Evolutionary conservation across 2,888 invertebrate species (phyloP), one percentile per base, ranked within the genome.

Genomic region (Stenolophus ochropezus): DNA sequence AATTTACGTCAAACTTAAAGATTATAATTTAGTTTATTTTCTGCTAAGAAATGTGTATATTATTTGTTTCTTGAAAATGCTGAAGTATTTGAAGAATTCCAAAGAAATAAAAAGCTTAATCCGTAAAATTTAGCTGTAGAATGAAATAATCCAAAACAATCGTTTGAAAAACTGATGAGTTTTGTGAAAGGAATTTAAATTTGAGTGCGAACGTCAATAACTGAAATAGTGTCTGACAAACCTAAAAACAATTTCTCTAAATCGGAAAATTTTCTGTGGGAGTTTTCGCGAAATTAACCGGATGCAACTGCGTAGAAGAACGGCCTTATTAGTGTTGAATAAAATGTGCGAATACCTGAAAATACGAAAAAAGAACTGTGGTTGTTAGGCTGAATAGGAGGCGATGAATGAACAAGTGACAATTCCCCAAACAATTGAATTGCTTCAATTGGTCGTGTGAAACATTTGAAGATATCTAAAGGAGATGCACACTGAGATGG

Each of bases 321-420:
- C 75, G 27, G 75, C 75, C 53, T 53, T 75, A n/a, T 75, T 75
- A 18, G 27, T 53, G 25, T 53, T 75, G 16, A 75, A 27, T 53
- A 53, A 51, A 53, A 75, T 75, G 53, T 53, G 53, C 6, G 75
- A 75, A 75, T 75, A 75, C 16, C 51, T 75, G 1, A 75, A 75
- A 53, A 75, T 75, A 75, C 75, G 75, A 27, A 75, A 75, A 75
- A 75, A 75, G 75, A 27, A 75, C 25, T n/a, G 51, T 16, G 16
- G 33, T 42, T 8, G 33, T 33, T 33, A 5, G 8, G 8, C 33
- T 33, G 33, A 42, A 42, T 42, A 42, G 33, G 11, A 42, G n/a
- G n/a, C 51, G 51, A n/a, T 51, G 14, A 51, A 51, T 51, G 16
- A 2, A 14, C 51, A 51, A 51, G 16, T 16, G 16, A 51, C 51